Evolutionary conservation across 2,113 vertebrate genomes (phyloP), one percentile per base, ranked within the genome.

Genomic region (Haplotaxodon microlepis): DNA sequence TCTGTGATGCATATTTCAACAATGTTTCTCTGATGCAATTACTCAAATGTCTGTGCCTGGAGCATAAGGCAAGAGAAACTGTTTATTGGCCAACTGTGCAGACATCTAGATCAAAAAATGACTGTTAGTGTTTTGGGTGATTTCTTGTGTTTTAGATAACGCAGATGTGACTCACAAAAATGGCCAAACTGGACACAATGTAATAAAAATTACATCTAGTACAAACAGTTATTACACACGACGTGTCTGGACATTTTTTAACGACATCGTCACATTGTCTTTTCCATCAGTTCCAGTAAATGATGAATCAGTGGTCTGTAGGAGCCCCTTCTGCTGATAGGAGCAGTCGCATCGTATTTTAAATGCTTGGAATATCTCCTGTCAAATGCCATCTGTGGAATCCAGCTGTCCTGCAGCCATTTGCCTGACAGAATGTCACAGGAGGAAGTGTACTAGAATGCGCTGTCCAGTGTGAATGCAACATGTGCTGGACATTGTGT

Each of bases 31-130:
- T 53, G 14, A 57, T 45, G 61, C 29, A 50, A 82, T 86, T 66
- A 82, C n/a, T 93, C 84, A 88, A 84, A 57, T 7, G 27, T 21
- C 76, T 84, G 29, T 9, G 78, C 38, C 42, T 9, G n/a, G 78
- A 78, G 71, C 89, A 54, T 36, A 50, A 80, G 13, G 29, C 80
- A 54, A 71, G 40, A 36, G 82, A 78, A 42, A 45, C 47, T 95
- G 96, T 96, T 97, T 96, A 96, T 94, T 96, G 95, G 95, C 93
- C 57, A 45, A 53, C 81, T 8, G 54, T 6, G 73, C 90, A 89
- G 91, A 94, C 92, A 79, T 90, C 59, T 96, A 90, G 80, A 94
- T 95, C 90, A 96, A 88, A 84, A 78, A 40, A 82, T 84, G 89
- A 92, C 90, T 88, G 90, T 90, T 93, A 92, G 88, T 92, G 85